A percentile compares a stretch with the other conserved stretches of the same genome.
Conservation (phyloP, 2,797 vertebrate species). For the Macropodus opercularis region DNA sequence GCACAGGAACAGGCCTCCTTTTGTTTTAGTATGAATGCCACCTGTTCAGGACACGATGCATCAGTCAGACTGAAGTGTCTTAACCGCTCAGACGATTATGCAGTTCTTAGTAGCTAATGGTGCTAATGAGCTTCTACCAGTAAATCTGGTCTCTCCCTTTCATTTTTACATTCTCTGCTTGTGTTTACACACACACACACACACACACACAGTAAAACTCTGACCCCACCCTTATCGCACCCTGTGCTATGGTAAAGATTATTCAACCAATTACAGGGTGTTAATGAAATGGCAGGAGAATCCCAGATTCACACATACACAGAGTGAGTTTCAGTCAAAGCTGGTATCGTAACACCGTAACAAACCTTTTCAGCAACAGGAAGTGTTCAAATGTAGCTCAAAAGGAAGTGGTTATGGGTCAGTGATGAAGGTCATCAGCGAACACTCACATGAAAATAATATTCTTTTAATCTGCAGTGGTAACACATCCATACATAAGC, state of each 20-base stretch:
- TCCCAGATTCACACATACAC: constrained; percentile 20
- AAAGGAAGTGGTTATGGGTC: constrained; percentile 51
- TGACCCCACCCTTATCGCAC: constrained; percentile 34
- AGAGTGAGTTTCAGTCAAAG: constrained; percentile 39
- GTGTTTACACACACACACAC: constrained; percentile 1
- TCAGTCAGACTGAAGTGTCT: constrained; percentile 24
- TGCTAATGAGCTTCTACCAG: not conserved
- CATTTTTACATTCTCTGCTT: constrained; percentile 28
- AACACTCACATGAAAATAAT: no score
- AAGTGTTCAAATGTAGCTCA: constrained; percentile 20
- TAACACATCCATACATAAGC: not conserved
- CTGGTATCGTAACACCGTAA: constrained; percentile 11
- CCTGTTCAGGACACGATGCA: constrained; percentile 62
- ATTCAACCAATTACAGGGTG: constrained; percentile 50
- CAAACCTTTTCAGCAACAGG: constrained; percentile 30
- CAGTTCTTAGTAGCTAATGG: not conserved
- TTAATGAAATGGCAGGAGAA: constrained; percentile 62
- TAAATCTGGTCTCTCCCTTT: constrained; percentile 33
- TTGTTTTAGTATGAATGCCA: constrained; percentile 66
- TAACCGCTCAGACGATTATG: not conserved
- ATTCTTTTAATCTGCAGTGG: no score
- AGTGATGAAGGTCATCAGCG: constrained; percentile 11
- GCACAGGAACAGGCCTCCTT: constrained; percentile 58
- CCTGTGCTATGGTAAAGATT: constrained; percentile 44
- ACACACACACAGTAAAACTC: constrained; percentile 1